Evolutionary conservation across 2,888 invertebrate genomes (phyloP).

Genomic region (Platerodrilus igneus): DNA sequence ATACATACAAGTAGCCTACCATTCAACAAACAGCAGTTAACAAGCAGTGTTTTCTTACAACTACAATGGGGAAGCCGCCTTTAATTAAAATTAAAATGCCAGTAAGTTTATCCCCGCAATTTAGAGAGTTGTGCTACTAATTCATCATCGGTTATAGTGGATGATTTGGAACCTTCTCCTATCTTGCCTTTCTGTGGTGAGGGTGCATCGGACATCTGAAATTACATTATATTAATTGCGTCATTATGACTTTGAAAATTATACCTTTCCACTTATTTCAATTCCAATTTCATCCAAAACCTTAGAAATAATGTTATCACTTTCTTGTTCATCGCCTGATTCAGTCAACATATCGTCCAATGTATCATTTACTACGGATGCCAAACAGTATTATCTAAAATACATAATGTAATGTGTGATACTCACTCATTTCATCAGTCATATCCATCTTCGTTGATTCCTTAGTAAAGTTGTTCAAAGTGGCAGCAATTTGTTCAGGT

Average conservation of each 20-base stretch:
- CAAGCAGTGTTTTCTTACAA: no score
- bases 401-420: not conserved
- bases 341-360: conserved; percentile 84
- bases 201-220: conserved; percentile 64
- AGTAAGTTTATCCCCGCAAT: conserved; percentile 34
- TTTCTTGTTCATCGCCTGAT: conserved; percentile 87
- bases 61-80: no score
- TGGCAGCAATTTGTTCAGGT: conserved; percentile 76
- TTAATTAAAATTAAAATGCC: not conserved
- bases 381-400: conserved; percentile 10
- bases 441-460: conserved; percentile 88
- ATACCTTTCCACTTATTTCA: conserved; percentile 83
- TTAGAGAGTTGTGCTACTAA: conserved; percentile 68
- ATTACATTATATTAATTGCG: conserved; percentile 7
- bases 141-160: conserved; percentile 57
- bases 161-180: conserved; percentile 50
- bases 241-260: not conserved
- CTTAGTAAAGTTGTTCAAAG: conserved; percentile 77
- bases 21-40: no score
- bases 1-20: no score
- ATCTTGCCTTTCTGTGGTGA: conserved; percentile 56
- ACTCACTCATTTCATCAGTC: conserved; percentile 91
- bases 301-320: conserved; percentile 80
- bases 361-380: conserved; percentile 84
- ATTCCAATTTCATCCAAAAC: conserved; percentile 97